phyloP scores from a whole-genome alignment of 2,113 vertebrate genomes.

The Paracyprichromis sp. region DNA sequence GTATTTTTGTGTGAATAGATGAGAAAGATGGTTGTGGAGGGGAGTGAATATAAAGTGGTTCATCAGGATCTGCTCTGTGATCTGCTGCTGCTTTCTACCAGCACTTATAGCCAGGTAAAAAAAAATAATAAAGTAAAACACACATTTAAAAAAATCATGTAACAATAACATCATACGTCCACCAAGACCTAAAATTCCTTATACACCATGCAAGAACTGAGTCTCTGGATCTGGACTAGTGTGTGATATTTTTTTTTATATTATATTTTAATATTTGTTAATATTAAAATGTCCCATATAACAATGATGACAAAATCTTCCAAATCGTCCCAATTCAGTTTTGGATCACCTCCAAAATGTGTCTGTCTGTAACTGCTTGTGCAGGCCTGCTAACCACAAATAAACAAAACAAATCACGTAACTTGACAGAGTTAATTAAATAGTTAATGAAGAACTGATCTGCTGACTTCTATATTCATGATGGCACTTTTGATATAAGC shows the following conservation, averaged over 20 bases:
- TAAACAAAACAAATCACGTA: not conserved
- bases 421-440: not conserved
- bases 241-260: not conserved
- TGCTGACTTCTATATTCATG: not conserved
- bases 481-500: not conserved
- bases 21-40: constrained; percentile 89
- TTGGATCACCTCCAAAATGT: not conserved
- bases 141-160: not conserved
- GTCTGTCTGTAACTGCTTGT: not conserved
- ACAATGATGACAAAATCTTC: not conserved
- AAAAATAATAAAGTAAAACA: constrained; percentile 77
- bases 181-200: not conserved
- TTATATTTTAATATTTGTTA: not conserved
- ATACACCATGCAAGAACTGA: not conserved
- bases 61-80: constrained; percentile 90
- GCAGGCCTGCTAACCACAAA: not conserved
- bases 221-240: not conserved
- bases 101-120: constrained; percentile 90
- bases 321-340: not conserved
- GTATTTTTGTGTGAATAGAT: constrained; percentile 68
- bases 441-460: not conserved
- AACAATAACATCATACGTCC: accelerated
- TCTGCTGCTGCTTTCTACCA: constrained; percentile 89
- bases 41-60: constrained; percentile 87
- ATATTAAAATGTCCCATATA: not conserved